These are phyloP conservation scores for Drosophila algonquin DNA, from an alignment of 2,888 invertebrate species.

Conservation along the genomic window DNA sequence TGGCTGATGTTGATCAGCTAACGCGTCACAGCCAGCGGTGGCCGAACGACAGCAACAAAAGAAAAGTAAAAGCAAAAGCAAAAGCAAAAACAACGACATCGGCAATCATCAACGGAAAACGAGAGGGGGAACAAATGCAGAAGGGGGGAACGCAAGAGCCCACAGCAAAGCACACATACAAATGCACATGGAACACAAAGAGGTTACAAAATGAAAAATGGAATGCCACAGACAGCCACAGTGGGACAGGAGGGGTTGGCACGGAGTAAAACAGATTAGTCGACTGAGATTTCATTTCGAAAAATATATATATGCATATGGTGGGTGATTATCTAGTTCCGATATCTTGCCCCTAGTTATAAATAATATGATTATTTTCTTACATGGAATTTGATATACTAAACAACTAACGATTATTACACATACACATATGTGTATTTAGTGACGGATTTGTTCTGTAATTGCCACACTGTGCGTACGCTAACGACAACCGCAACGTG, in stretches of 20 bases:
- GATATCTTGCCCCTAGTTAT: background rate
- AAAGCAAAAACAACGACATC: constrained; percentile 45
- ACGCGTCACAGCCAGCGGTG: background rate
- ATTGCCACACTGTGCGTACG: constrained; percentile 10
- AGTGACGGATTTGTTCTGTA: background rate
- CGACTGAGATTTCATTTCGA: background rate
- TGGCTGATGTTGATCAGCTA: constrained; percentile 13
- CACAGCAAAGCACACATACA: constrained; percentile 57
- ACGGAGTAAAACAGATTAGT: too few species aligned
- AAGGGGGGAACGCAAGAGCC: constrained; percentile 56
- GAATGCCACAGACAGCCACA: constrained; percentile 62
- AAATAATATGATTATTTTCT: background rate
- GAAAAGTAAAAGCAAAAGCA: constrained; percentile 35
- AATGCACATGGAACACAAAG: constrained; percentile 22
- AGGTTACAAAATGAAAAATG: constrained; percentile 72
- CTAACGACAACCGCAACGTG: background rate
- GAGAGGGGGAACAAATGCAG: too few species aligned
- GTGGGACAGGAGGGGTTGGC: constrained; percentile 42
- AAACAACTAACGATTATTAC: too few species aligned
- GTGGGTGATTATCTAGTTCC: background rate
- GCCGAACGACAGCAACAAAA: constrained; percentile 14
- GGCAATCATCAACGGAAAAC: constrained; percentile 51
- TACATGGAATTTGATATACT: background rate
- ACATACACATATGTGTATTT: background rate
- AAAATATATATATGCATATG: background rate